Evolutionary conservation across 2,888 invertebrate species (phyloP).

Genomic region (Luperina nickerlii): DNA sequence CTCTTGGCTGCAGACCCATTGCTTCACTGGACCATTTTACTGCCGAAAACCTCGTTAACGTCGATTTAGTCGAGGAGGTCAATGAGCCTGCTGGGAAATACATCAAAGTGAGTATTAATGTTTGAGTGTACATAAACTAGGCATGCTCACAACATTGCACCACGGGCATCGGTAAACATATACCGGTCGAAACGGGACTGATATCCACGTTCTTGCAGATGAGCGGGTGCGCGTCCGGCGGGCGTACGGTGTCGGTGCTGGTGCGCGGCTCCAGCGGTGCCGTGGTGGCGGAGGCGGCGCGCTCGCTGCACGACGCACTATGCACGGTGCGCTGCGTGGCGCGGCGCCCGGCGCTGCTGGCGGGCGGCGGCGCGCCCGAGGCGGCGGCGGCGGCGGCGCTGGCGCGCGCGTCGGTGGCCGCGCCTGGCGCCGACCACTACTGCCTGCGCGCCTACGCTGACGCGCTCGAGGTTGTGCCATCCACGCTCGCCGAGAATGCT

Average conservation of each 20-base stretch:
- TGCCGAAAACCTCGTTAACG: slow-evolving; percentile 96
- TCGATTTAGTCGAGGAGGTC: slow-evolving; percentile 98
- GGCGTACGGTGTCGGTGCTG: slow-evolving; percentile 98
- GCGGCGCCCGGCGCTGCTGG: slow-evolving; percentile 96
- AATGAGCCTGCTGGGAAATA: slow-evolving; percentile 96
- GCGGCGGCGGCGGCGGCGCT: slow-evolving; percentile 97
- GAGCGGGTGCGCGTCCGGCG: slow-evolving; percentile 96
- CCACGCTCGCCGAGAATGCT: slow-evolving; percentile 88
- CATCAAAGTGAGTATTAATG: slow-evolving; percentile 92
- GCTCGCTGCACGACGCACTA: slow-evolving; percentile 97
- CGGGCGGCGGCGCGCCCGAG: slow-evolving; percentile 99
- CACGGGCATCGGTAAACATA: not conserved
- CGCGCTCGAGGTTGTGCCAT: slow-evolving; percentile 94
- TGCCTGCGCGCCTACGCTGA: slow-evolving; percentile 98
- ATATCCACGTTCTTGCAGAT: slow-evolving; percentile 87
- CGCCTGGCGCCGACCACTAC: slow-evolving; percentile 98
- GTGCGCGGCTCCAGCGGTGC: slow-evolving; percentile 96
- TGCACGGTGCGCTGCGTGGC: slow-evolving; percentile 98
- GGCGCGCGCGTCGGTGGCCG: slow-evolving; percentile 94
- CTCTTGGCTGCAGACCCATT: slow-evolving; percentile 97
- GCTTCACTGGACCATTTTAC: slow-evolving; percentile 99
- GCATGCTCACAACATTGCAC: not conserved
- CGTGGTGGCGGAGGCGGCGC: slow-evolving; percentile 96
- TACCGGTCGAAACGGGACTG: not conserved
- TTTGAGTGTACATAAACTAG: not conserved